A percentile compares a stretch with the other conserved stretches of the same genome.
phyloP scores from a whole-genome alignment of 2,888 invertebrate genomes.

The Theodoxus fluviatilis region DNA sequence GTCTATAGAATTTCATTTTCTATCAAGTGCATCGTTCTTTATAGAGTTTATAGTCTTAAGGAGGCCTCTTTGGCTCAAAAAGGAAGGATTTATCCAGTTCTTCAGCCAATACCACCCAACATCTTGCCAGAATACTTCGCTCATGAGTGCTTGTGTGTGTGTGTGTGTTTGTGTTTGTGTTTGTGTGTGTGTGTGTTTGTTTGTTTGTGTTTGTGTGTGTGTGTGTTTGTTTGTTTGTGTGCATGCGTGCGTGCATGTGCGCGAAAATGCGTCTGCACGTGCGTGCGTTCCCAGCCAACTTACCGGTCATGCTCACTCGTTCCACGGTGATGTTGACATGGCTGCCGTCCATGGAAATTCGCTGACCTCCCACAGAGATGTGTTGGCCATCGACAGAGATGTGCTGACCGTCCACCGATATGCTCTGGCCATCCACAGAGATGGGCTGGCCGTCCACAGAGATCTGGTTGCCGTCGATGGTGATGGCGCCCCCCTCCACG shows the following conservation, averaged over 20 bases:
- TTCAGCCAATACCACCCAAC: no score
- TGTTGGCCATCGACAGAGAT: slow-evolving; percentile 29
- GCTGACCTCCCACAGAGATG: not conserved
- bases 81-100: no score
- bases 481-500: slow-evolving; percentile 40
- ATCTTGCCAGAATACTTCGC: not conserved
- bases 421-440: slow-evolving; percentile 35
- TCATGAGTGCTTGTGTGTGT: not conserved
- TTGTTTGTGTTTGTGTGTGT: slow-evolving; percentile 4
- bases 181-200: slow-evolving; percentile 8
- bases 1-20: no score
- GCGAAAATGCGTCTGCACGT: no score
- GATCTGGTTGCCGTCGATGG: slow-evolving; percentile 46
- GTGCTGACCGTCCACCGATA: slow-evolving; percentile 30
- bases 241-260: not conserved
- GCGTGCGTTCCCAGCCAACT: no score
- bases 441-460: slow-evolving; percentile 34
- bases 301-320: slow-evolving; percentile 29
- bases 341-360: slow-evolving; percentile 14
- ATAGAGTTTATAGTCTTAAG: no score
- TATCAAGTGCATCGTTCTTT: no score
- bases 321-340: slow-evolving; percentile 34
- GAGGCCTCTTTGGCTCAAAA: no score
- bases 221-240: slow-evolving; percentile 6
- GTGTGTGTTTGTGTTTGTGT: slow-evolving; percentile 10